Base-by-base conservation (phyloP, 1,140 invertebrate species). In the Dufourea novaeangliae region DNA sequence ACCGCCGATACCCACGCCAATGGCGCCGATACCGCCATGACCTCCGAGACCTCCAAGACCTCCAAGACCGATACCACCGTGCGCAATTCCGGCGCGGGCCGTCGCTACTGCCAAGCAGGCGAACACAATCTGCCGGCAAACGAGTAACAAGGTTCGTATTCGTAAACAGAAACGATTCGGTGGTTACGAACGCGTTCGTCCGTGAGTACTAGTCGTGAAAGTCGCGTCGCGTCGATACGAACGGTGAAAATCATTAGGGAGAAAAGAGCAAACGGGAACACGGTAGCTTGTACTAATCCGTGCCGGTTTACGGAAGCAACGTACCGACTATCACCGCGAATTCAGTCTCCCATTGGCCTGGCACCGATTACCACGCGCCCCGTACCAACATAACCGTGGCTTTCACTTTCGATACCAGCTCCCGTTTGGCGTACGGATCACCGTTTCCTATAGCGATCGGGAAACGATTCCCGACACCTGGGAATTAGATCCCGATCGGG, bases 31-130 rank as follows among this genome's bases (percentile, higher is more conserved):
- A n/a, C 41, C 41, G 90, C 91, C 86, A 90, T 88, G 77, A 90
- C 91, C 20, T 91, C 90, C 69, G 91, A 37, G 11, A 44, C 86
- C 85, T 62, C 86, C 85, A 68, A 83, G 78, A 27, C 88, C 87
- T 50, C 89, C 77, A n/a, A 89, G 87, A 67, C 87, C 89, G 68
- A 87, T 82, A 64, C 86, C 89, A 66, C 91, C 91, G 69, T 92
- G 90, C n/a, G 89, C 89, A 80, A 91, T 88, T 79, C 91, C 91
- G 74, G 91, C 91, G 56, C 89, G 91, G 25, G 91, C 92, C 87
- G 91, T 90, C 82, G 92, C 91, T 17, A 93, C 91, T 68, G 92
- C 91, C 88, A 93, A 87, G 86, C 92, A 93, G 84, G 90, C 91
- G 90, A 93, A 92, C 80, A 92, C 92, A 86, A 93, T 90, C 92